Evolutionary conservation across 37 sponge, comb jelly and placozoan species (phyloP).

Genomic region (Mnemiopsis leidyi): DNA sequence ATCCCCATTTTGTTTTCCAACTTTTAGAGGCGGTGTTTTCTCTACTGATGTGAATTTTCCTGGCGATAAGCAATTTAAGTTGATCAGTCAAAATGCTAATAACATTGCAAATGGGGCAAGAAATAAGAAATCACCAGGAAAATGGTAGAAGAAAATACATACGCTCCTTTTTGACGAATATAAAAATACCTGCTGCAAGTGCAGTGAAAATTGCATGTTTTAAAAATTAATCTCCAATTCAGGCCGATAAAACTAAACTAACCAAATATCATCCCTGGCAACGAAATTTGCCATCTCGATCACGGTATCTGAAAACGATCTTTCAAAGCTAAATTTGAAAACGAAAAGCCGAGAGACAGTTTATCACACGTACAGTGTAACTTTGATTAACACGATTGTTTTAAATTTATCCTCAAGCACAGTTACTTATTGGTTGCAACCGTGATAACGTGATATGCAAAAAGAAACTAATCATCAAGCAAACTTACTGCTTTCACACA

Average conservation of each 20-base stretch:
- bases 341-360: not conserved
- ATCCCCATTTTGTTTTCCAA: constrained; percentile 46
- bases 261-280: constrained; percentile 26
- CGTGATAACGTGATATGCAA: constrained; percentile 16
- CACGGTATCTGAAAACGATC: not conserved
- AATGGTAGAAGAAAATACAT: too few species aligned
- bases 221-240: too few species aligned
- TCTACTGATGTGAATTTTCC: constrained; percentile 38
- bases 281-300: constrained; percentile 27
- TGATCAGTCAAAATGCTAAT: too few species aligned
- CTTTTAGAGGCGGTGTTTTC: constrained; percentile 10
- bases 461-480: not conserved
- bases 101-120: too few species aligned
- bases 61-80: not conserved
- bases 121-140: too few species aligned
- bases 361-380: constrained; percentile 2
- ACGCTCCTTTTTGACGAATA: too few species aligned
- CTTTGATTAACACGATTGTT: not conserved
- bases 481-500: not conserved
- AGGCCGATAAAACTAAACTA: too few species aligned
- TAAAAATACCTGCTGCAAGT: too few species aligned
- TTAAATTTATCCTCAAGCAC: constrained; percentile 8
- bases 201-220: too few species aligned
- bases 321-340: not conserved
- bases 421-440: not conserved